Conservation (phyloP, 2,113 vertebrate genomes). For the Corydoras sp. region DNA sequence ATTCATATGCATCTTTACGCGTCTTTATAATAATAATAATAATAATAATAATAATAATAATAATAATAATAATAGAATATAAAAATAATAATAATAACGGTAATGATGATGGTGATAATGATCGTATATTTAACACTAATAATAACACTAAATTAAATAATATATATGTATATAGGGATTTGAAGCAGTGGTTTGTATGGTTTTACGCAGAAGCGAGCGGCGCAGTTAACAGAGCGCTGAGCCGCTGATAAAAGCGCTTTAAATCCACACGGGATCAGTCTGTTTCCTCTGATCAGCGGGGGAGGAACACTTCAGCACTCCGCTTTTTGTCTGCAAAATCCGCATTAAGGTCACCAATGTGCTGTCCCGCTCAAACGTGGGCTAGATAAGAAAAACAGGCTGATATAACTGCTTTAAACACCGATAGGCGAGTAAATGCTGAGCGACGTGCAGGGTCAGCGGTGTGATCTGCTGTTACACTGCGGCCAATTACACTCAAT, state of each 20-base stretch:
- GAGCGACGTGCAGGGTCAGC: slow-evolving; percentile 70
- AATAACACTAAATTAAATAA: too few species aligned
- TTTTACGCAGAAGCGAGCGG: slow-evolving; percentile 27
- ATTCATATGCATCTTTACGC: too few species aligned
- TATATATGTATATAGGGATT: too few species aligned
- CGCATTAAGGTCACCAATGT: slow-evolving; percentile 64
- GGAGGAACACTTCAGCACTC: slow-evolving; percentile 57
- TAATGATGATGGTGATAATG: too few species aligned
- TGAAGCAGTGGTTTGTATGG: neutral
- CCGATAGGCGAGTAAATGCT: slow-evolving; percentile 72
- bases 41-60: too few species aligned
- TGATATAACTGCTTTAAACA: slow-evolving; percentile 66
- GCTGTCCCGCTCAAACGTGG: slow-evolving; percentile 57
- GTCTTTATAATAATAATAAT: too few species aligned
- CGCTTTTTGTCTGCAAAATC: slow-evolving; percentile 63
- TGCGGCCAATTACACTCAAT: slow-evolving; percentile 66
- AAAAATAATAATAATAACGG: too few species aligned
- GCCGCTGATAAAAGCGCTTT: slow-evolving; percentile 57
- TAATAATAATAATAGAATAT: too few species aligned
- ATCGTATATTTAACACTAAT: too few species aligned
- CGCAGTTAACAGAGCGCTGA: slow-evolving; percentile 54
- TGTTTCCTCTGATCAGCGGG: slow-evolving; percentile 58
- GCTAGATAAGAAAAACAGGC: slow-evolving; percentile 63
- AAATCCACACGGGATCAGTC: slow-evolving; percentile 50
- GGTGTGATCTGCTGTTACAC: slow-evolving; percentile 70